Base-by-base conservation (phyloP, 2,888 invertebrate genomes). In the Caenorhabditis becei region DNA sequence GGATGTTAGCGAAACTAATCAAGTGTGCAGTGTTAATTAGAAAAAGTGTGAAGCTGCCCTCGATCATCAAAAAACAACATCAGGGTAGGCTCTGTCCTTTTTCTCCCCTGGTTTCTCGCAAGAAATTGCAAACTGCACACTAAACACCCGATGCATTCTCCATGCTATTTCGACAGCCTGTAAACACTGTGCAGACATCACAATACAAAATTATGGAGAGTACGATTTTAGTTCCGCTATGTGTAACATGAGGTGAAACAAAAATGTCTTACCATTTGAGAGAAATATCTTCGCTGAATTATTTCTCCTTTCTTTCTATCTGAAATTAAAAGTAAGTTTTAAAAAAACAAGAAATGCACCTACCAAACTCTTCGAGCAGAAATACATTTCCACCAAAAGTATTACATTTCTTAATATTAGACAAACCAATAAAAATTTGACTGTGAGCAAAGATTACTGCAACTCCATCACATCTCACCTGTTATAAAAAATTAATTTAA, bases 341-440 rank as follows among this genome's bases (percentile, higher is more conserved):
- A 44, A 35, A 4, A 8, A 3, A 7, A 51, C 44, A 35, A 26
- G n/a, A 37, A 69, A 28, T 11, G 18, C 5, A n/a, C 20, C 41
- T 94, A 99, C 98, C 98, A 93, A 95, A 98, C 94, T 99, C 98
- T 94, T 99, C 99, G 92, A 99, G 94, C 92, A 99, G 95, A 94
- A 99, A 99, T 93, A 98, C 95, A 92, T 97, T 97, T 92, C 97
- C 98, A 93, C 97, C 97, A 93, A 96, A 97, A 82, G 98, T 97
- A 94, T 97, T 98, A 94, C 99, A 99, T 93, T 98, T 99, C 93
- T 97, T 95, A 93, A 99, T 99, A 93, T 97, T 97, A 93, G 96
- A 96, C 93, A 99, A 94, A 92, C 97, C 95, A 92, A 99, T 97
- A 94, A 99, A 99, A 94, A 97, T 98, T 97, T 99, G 98, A 95